Conservation (phyloP, 2,113 vertebrate genomes). For the Hymenochirus boettgeri region DNA sequence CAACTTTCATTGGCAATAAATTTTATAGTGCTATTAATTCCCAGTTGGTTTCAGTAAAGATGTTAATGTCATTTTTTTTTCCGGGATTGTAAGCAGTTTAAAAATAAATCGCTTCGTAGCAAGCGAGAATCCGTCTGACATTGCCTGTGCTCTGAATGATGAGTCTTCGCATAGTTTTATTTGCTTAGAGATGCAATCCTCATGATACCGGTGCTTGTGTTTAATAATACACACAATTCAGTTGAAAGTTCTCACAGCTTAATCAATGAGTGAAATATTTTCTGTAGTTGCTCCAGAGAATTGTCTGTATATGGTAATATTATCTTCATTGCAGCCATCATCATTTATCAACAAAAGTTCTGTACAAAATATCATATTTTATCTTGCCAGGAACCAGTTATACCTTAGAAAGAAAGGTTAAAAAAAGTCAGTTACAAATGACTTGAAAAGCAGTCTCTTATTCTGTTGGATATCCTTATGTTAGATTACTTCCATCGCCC, state of each 20-base stretch:
- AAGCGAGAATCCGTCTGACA: slow-evolving; percentile 27
- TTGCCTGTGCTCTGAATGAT: slow-evolving; percentile 25
- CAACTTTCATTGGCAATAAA: background rate
- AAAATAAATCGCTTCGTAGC: slow-evolving; percentile 33
- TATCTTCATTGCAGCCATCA: slow-evolving; percentile 24
- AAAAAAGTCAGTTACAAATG: background rate
- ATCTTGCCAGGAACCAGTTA: slow-evolving; percentile 28
- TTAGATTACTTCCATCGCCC: background rate
- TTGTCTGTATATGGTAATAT: slow-evolving; percentile 22
- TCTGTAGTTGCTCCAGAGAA: slow-evolving; percentile 22
- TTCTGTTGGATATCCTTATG: slow-evolving; percentile 14
- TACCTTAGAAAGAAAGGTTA: background rate
- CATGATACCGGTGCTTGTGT: slow-evolving; percentile 22
- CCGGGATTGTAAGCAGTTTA: slow-evolving; percentile 12
- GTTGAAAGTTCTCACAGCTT: slow-evolving; percentile 29
- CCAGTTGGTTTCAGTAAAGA: slow-evolving; percentile 1
- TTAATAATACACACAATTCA: slow-evolving; percentile 39
- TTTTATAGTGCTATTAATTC: background rate
- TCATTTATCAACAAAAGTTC: slow-evolving; percentile 29
- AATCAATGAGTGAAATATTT: slow-evolving; percentile 37
- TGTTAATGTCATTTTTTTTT: slow-evolving; percentile 11
- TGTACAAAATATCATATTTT: slow-evolving; percentile 25
- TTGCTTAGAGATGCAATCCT: slow-evolving; percentile 14
- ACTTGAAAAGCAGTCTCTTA: slow-evolving; percentile 1
- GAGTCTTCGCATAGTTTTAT: slow-evolving; percentile 25